A percentile compares a stretch with the other conserved stretches of the same genome.
These are phyloP conservation scores for Helarctos malayanus DNA, from an alignment of 2,797 vertebrate genomes.

Conservation along the genomic window DNA sequence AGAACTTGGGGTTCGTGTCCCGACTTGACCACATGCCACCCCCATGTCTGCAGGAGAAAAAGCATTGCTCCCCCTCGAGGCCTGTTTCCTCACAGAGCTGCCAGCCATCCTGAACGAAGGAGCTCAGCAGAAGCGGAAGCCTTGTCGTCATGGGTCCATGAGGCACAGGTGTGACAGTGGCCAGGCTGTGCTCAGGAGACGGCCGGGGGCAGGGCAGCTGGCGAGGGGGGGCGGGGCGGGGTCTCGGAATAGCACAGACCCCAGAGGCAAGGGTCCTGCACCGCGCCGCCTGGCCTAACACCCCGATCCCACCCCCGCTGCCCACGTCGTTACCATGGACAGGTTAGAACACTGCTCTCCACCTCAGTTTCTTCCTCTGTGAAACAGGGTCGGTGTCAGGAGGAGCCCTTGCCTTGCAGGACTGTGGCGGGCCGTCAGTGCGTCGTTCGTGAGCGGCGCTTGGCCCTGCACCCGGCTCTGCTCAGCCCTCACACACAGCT, in stretches of 20 bases:
- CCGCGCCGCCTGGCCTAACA: neutral
- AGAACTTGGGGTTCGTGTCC: neutral
- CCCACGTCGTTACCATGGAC: rapidly evolving
- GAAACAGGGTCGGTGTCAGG: neutral
- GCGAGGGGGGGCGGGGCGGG: rapidly evolving
- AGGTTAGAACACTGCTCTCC: neutral
- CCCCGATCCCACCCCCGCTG: neutral
- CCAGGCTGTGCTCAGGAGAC: rapidly evolving
- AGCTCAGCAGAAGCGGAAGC: rapidly evolving
- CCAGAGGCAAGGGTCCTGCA: neutral
- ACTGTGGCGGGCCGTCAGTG: neutral
- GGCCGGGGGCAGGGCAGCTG: neutral
- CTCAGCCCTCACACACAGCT: neutral
- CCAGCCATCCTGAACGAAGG: neutral
- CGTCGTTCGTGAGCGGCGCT: neutral
- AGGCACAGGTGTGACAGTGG: rapidly evolving
- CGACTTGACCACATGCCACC: neutral
- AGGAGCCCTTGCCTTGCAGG: neutral
- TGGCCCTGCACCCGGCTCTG: neutral
- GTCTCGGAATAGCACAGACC: too few relatives aligned
- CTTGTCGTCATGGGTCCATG: rapidly evolving
- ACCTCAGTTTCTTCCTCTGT: neutral
- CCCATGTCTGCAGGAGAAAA: neutral
- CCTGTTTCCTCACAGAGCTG: neutral
- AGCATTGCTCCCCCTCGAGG: rapidly evolving